Evolutionary conservation across 2,888 invertebrate species (phyloP), one percentile per base, ranked within the genome.

Genomic region (Tuberolachnus salignus): DNA sequence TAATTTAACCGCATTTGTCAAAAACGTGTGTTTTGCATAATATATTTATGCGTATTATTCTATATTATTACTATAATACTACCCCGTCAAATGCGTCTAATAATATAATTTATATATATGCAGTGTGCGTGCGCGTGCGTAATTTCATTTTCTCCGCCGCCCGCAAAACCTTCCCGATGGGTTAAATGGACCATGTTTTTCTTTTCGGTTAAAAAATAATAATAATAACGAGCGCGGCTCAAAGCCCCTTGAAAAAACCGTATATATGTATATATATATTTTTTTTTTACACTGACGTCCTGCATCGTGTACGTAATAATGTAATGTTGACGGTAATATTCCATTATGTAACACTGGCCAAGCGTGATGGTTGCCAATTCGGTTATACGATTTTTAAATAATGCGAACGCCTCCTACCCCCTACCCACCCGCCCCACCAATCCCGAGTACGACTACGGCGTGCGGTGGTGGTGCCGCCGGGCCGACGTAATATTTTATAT

Each of bases 301-400:
- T 3, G 19, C 19, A 11, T n/a, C 42, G 42, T 71, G 46, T 26
- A 34, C 21, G 44, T 19, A 26, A n/a, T 16, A n/a, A 49, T 59
- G 57, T 75, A 67, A 75, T 75, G 66, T 67, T 78, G 67, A 78
- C 67, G 64, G 46, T 67, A 59, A 78, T 34, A 34, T 78, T 69
- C 67, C n/a, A 67, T 78, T 78, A 67, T 78, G 59, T 69, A 51
- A 69, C 59, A 67, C 59, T 67, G 69, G 57, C 67, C 67, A 69
- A 69, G 78, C 78, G 67, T 78, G 59, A 78, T 78, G 66, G 66
- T 46, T 59, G 75, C 59, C 67, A 49, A 78, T 78, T 78, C 57
- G 67, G 51, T 73, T 73, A 10, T 73, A 49, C 9, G 61, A 63
- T 64, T 73, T 73, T 51, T 73, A 73, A 73, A 73, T 63, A 63